A percentile compares a stretch with the other conserved stretches of the same genome.
Conservation (phyloP, 2,113 vertebrate species). For the Bubo bubo region DNA sequence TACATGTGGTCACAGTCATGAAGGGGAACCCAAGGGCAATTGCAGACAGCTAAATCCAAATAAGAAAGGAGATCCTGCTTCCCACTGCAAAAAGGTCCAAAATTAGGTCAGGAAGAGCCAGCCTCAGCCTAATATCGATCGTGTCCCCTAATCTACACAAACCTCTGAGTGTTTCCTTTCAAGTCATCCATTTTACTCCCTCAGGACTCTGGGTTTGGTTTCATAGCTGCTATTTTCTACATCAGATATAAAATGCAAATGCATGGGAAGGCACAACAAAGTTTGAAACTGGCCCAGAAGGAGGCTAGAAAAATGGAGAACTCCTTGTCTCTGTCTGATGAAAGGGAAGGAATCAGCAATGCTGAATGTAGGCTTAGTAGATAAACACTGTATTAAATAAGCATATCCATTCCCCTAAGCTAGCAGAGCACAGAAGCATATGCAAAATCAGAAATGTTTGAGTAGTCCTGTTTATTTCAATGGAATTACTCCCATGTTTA, state of each 20-base stretch:
- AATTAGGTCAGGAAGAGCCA: not conserved
- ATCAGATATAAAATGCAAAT: constrained; percentile 51
- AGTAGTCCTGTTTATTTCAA: constrained; percentile 37
- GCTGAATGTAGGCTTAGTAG: constrained; percentile 24
- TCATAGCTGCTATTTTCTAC: constrained; percentile 28
- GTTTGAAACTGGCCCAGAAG: constrained; percentile 42
- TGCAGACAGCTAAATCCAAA: not conserved
- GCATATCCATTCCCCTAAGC: constrained; percentile 46
- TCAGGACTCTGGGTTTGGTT: not conserved
- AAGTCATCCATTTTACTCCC: not conserved
- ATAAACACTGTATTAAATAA: constrained; percentile 55
- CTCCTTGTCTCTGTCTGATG: constrained; percentile 11
- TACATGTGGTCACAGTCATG: not conserved
- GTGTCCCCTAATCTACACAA: not conserved
- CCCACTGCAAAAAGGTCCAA: not conserved
- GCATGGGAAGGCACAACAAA: not conserved
- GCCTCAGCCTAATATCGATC: not conserved
- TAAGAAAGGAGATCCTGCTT: not conserved
- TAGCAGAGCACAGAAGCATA: constrained; percentile 11
- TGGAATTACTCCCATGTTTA: not conserved
- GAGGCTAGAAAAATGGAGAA: constrained; percentile 11
- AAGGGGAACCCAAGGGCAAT: not conserved
- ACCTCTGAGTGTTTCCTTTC: constrained; percentile 9
- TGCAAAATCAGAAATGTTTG: constrained; percentile 18
- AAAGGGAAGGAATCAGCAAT: constrained; percentile 49